These are phyloP conservation scores for Oceanites oceanicus DNA, from an alignment of 2,113 vertebrate species.

Conservation along the genomic window DNA sequence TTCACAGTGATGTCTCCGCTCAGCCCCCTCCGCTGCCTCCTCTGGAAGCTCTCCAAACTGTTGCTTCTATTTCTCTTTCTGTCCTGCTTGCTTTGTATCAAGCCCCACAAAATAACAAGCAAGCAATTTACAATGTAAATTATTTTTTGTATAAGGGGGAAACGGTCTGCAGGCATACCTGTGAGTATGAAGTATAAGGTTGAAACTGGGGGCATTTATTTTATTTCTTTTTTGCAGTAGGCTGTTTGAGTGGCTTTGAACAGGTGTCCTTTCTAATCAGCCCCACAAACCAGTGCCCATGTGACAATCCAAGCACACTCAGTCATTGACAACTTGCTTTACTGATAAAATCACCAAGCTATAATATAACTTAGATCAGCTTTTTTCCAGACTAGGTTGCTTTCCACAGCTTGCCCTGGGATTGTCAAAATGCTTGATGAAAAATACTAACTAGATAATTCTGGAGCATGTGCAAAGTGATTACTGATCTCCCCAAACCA, in stretches of 20 bases:
- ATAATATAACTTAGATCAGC: neutral
- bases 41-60: neutral
- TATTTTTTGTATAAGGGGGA: neutral
- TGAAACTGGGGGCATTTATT: neutral
- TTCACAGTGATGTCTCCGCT: neutral
- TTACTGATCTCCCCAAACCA: neutral
- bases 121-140: neutral
- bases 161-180: neutral
- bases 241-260: neutral
- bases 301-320: neutral
- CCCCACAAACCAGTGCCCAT: neutral
- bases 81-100: neutral
- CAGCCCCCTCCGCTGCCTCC: fast-evolving
- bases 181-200: neutral
- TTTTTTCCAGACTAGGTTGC: neutral
- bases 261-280: neutral
- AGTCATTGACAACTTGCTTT: neutral
- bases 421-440: neutral
- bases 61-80: neutral
- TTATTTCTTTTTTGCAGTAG: neutral
- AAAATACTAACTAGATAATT: neutral
- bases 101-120: neutral
- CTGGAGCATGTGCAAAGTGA: neutral
- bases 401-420: neutral
- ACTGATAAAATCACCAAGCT: neutral